Conservation (phyloP, 1,140 invertebrate species). For the Leptinotarsa defecta region DNA sequence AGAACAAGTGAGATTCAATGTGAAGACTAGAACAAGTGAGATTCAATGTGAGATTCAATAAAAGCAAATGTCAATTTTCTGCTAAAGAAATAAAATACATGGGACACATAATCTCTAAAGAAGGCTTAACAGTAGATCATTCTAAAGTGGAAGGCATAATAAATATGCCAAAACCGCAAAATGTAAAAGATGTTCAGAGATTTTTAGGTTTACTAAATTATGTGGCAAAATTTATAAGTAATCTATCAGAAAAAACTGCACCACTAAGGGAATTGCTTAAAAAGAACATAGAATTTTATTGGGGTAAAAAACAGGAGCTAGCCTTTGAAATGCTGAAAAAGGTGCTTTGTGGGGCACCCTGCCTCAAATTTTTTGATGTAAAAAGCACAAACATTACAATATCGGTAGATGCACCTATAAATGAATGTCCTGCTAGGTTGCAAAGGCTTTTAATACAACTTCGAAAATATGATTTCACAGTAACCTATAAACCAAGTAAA, state of each 20-base stretch:
- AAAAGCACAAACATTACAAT: conserved; percentile 28
- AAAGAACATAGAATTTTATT: conserved; percentile 46
- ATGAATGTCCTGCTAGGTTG: not conserved
- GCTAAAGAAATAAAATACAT: not conserved
- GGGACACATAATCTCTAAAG: not conserved
- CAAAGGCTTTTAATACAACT: not conserved
- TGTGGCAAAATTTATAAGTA: conserved; percentile 30
- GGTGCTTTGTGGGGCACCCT: conserved; percentile 40
- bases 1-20: too few relatives aligned
- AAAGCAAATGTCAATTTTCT: not conserved
- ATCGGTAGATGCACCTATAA: conserved; percentile 48
- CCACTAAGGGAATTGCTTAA: conserved; percentile 43
- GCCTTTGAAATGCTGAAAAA: conserved; percentile 46
- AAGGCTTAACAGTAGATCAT: conserved; percentile 3
- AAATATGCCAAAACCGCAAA: conserved; percentile 40
- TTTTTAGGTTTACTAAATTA: conserved; percentile 49
- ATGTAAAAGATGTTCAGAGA: conserved; percentile 46
- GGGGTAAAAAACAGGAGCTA: conserved; percentile 53
- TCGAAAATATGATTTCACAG: not conserved
- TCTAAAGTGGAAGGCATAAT: not conserved
- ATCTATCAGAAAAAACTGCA: conserved; percentile 41
- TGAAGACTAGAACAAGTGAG: not conserved
- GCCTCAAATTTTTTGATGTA: conserved; percentile 41
- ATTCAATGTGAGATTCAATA: not conserved
- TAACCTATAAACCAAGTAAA: not conserved